phyloP scores from a whole-genome alignment of 2,888 invertebrate genomes.

The Philereme transversata region DNA sequence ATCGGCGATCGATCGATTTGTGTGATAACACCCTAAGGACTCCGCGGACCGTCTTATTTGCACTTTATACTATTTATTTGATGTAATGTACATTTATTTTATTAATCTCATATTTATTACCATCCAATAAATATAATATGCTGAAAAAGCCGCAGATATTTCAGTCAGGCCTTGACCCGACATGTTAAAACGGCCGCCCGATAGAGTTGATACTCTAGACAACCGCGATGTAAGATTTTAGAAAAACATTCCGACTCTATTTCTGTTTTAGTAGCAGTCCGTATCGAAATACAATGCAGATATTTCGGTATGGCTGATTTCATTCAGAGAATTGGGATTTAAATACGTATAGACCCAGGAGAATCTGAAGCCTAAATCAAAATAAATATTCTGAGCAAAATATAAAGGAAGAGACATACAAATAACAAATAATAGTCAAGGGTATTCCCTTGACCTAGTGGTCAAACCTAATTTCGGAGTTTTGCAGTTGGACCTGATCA shows the following conservation, averaged over 20 bases:
- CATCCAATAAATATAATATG: slow-evolving; percentile 22
- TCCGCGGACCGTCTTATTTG: no score
- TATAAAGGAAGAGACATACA: no score
- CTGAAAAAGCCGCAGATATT: slow-evolving; percentile 31
- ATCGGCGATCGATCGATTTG: no score
- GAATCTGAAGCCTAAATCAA: no score
- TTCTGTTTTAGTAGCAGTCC: slow-evolving; percentile 24
- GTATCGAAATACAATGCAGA: slow-evolving; percentile 15
- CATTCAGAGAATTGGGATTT: neutral
- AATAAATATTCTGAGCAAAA: no score
- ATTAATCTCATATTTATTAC: slow-evolving; percentile 22
- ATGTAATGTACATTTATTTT: neutral
- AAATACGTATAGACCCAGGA: no score
- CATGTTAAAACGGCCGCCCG: slow-evolving; percentile 25
- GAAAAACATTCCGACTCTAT: slow-evolving; percentile 26
- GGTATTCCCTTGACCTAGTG: no score
- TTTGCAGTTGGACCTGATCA: no score
- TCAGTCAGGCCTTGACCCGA: slow-evolving; percentile 38
- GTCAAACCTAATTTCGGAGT: no score
- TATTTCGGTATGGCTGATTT: neutral
- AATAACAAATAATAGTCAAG: no score
- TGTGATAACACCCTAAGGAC: no score
- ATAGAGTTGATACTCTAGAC: slow-evolving; percentile 32
- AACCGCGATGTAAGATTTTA: slow-evolving; percentile 23
- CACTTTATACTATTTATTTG: neutral